Base-by-base conservation (phyloP, 2,888 invertebrate species). In the Nomada fabriciana region DNA sequence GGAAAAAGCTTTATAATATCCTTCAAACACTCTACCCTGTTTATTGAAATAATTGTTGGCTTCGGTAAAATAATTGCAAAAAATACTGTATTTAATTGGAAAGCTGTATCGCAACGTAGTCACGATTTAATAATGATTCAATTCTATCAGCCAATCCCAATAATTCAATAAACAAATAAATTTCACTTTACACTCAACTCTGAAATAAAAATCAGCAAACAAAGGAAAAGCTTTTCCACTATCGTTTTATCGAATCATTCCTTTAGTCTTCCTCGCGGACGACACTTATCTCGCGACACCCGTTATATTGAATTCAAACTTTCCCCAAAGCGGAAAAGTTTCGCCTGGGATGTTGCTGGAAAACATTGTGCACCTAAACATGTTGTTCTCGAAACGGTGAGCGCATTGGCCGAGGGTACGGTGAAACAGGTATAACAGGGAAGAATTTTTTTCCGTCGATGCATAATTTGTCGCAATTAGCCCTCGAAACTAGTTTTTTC, bases 321-420 rank as follows among this genome's bases (percentile, higher is more conserved):
- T 70, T 50, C 20, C 70, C 55, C 47, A 15, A n/a, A 13, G n/a
- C 57, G 69, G 18, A 43, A 60, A 70, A 70, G 70, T 70, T 70
- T 29, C 59, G 47, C 43, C 29, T n/a, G 20, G 5, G 47, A n/a
- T 47, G 70, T 25, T 59, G 47, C 20, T 11, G 50, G 36, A 18
- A 47, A 47, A 47, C 50, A 71, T 60, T 70, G 59, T 60, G n/a
- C 29, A 29, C 70, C 70, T 70, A 70, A 70, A 60, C 70, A 59
- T 20, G 70, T 70, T 59, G 59, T 60, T 60, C 70, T 11, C 59
- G 47, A 23, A 50, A 50, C 59, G 15, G 20, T 15, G 70, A 59
- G 20, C 36, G 50, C 36, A 70, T 60, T 70, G 47, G 47, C 18
- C 70, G 15, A 59, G n/a, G 47, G n/a, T 43, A 29, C 25, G 59